Evolutionary conservation across 2,888 invertebrate species (phyloP).

Genomic region (Alloplasta piceator): DNA sequence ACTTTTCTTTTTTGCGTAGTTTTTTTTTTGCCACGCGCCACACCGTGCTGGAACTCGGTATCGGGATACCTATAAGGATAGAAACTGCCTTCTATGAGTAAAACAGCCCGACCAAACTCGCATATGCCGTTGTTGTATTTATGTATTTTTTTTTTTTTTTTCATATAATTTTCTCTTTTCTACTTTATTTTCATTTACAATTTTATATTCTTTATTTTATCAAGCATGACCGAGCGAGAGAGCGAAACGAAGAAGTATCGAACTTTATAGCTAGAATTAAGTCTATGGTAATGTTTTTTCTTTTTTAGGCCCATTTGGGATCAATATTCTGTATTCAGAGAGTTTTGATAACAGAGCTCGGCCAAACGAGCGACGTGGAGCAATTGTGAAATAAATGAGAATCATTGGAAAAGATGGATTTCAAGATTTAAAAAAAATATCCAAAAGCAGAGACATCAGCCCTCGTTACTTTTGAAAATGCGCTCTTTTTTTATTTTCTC

Average conservation of each 20-base stretch:
- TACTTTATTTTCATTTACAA: conserved; percentile 7
- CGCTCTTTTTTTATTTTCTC: too few relatives aligned
- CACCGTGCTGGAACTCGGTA: conserved; percentile 84
- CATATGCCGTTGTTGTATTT: conserved; percentile 71
- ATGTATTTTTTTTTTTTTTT: conserved; percentile 41
- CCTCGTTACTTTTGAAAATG: too few relatives aligned
- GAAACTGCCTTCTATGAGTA: conserved; percentile 88
- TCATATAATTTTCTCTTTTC: conserved; percentile 16
- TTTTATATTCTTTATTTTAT: neutral
- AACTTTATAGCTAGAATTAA: conserved; percentile 4
- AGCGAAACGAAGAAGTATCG: conserved; percentile 41
- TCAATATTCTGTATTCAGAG: too few relatives aligned
- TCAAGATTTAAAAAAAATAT: too few relatives aligned
- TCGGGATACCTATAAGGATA: conserved; percentile 88
- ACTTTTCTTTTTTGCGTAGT: conserved; percentile 18
- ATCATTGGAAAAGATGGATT: too few relatives aligned
- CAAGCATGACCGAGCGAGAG: conserved; percentile 43
- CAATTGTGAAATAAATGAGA: too few relatives aligned
- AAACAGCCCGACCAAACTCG: conserved; percentile 71
- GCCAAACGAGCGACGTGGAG: too few relatives aligned
- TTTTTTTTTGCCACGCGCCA: conserved; percentile 21
- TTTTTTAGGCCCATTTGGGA: too few relatives aligned
- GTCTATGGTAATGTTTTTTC: neutral
- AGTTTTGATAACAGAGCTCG: too few relatives aligned
- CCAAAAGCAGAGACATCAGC: too few relatives aligned